A percentile compares a stretch with the other conserved stretches of the same genome.
phyloP scores from a whole-genome alignment of 1,140 invertebrate genomes.

The Papilio machaon region DNA sequence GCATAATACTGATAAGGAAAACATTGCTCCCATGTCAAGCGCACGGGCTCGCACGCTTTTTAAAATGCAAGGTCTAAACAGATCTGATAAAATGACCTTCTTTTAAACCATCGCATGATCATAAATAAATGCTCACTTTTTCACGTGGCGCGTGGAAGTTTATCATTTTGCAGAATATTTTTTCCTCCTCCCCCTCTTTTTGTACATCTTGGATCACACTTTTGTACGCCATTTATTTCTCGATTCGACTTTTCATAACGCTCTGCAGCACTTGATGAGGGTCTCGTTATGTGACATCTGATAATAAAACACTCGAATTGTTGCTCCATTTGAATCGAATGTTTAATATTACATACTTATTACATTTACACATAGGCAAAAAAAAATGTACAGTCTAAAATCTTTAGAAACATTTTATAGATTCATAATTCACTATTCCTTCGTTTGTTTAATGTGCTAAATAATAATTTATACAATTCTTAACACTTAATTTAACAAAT shows the following conservation, averaged over 20 bases:
- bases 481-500: slow-evolving; percentile 1
- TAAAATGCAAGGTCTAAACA: slow-evolving; percentile 55
- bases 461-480: background rate
- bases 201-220: slow-evolving; percentile 77
- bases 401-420: background rate
- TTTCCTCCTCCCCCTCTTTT: slow-evolving; percentile 64
- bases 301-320: slow-evolving; percentile 71
- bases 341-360: slow-evolving; percentile 52
- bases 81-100: slow-evolving; percentile 69
- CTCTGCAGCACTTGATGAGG: slow-evolving; percentile 66
- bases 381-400: background rate
- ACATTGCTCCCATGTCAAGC: slow-evolving; percentile 51
- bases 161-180: slow-evolving; percentile 73
- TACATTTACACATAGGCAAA: slow-evolving; percentile 32
- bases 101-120: slow-evolving; percentile 57
- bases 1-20: slow-evolving; percentile 36
- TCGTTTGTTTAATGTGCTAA: background rate
- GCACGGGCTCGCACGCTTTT: slow-evolving; percentile 50
- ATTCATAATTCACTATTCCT: background rate
- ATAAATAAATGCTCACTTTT: slow-evolving; percentile 78
- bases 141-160: slow-evolving; percentile 67
- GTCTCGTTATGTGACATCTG: slow-evolving; percentile 70
- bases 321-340: slow-evolving; percentile 61
- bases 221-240: slow-evolving; percentile 76
- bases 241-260: slow-evolving; percentile 64